phyloP scores from a whole-genome alignment of 2,888 invertebrate species.

The Metalampra italica region DNA sequence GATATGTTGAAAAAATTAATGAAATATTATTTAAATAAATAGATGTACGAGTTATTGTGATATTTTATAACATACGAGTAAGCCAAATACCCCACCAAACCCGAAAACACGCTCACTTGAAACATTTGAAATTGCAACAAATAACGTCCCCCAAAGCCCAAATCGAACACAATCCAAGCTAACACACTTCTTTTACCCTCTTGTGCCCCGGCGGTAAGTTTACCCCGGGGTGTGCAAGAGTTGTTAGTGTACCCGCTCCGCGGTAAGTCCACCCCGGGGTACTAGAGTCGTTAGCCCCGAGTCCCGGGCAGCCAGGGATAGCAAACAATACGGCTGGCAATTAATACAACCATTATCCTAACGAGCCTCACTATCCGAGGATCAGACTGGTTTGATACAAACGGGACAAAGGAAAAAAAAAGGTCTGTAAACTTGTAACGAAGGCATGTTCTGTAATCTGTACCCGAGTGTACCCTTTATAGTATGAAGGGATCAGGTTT shows the following conservation, averaged over 20 bases:
- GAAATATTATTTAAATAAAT: no score
- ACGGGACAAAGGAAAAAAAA: slow-evolving; percentile 40
- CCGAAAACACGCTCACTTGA: no score
- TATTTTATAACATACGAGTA: no score
- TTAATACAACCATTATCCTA: slow-evolving; percentile 61
- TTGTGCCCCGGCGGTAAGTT: slow-evolving; percentile 3
- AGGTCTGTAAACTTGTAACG: background rate
- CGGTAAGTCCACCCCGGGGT: slow-evolving; percentile 6
- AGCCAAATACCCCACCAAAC: no score
- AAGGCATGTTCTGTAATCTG: background rate
- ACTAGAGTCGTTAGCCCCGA: slow-evolving; percentile 20
- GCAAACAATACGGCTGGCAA: slow-evolving; percentile 52
- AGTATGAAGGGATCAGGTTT: no score
- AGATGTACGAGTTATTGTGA: no score
- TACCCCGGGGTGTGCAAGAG: background rate
- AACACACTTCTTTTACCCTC: slow-evolving; percentile 6
- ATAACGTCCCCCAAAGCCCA: background rate
- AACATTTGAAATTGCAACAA: no score
- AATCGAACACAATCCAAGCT: slow-evolving; percentile 9
- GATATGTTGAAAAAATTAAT: no score
- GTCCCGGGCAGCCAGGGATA: slow-evolving; percentile 22
- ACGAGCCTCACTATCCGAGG: slow-evolving; percentile 32
- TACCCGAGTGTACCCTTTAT: no score
- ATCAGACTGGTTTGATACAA: slow-evolving; percentile 35
- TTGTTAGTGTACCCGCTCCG: no score